These are phyloP conservation scores for Perodicticus potto DNA, from an alignment of 2,797 vertebrate genomes.

Conservation along the genomic window DNA sequence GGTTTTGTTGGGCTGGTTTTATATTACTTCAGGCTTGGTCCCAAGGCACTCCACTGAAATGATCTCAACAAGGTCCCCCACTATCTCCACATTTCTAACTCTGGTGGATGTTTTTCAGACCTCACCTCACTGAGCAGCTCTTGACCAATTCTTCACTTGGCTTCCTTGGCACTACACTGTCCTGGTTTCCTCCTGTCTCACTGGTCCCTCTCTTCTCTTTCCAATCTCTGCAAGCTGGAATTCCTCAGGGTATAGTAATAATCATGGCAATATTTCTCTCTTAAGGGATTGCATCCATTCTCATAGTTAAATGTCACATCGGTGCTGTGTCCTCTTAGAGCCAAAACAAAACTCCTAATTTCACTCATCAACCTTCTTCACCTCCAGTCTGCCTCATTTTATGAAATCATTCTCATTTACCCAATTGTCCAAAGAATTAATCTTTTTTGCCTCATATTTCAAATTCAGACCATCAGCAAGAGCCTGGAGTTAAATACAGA, in stretches of 20 bases:
- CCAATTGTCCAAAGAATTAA: not conserved
- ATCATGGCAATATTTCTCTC: not conserved
- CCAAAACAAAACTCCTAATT: not conserved
- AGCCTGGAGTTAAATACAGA: not conserved
- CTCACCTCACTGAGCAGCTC: not conserved
- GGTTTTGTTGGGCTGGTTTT: not conserved
- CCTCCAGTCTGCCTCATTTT: not conserved
- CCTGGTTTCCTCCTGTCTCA: not conserved
- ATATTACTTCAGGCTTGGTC: not conserved
- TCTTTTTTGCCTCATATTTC: not conserved
- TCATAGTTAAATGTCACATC: not conserved
- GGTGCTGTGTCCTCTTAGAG: not conserved
- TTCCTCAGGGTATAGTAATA: not conserved
- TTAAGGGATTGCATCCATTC: not conserved
- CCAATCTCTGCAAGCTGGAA: not conserved
- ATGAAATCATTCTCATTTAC: conserved; percentile 18
- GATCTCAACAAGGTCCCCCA: not conserved
- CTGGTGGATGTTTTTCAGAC: not conserved
- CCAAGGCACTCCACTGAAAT: not conserved
- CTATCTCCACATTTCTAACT: not conserved
- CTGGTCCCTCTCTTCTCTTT: not conserved
- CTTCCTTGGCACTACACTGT: not conserved
- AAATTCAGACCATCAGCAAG: not conserved
- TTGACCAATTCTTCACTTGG: not conserved
- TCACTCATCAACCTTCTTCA: not conserved